These are phyloP conservation scores for Mixornis gularis DNA, from an alignment of 2,113 vertebrate genomes.

Conservation along the genomic window DNA sequence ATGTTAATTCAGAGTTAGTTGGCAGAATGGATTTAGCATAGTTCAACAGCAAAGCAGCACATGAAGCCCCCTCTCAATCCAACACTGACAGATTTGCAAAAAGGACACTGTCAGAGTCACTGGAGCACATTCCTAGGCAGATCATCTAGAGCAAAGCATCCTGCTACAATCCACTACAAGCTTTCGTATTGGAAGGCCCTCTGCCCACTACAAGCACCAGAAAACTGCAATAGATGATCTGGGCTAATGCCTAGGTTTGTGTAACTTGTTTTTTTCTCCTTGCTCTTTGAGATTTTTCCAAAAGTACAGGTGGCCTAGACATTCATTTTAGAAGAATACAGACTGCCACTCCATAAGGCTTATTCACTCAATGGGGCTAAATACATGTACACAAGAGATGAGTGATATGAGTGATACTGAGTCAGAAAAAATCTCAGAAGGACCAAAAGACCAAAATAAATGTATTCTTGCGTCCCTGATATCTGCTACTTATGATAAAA, in stretches of 20 bases:
- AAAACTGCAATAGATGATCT: background rate
- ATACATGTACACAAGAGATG: slow-evolving; percentile 32
- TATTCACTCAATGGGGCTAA: slow-evolving; percentile 54
- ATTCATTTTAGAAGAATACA: slow-evolving; percentile 57
- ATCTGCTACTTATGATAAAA: slow-evolving; percentile 70
- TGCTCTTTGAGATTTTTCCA: slow-evolving; percentile 21
- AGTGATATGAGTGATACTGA: slow-evolving; percentile 37
- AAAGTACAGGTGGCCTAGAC: slow-evolving; percentile 62
- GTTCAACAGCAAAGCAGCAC: background rate
- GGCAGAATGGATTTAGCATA: background rate
- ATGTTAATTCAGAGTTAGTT: background rate
- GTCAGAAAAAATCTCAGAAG: slow-evolving; percentile 61
- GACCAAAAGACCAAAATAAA: slow-evolving; percentile 66
- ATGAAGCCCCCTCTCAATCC: background rate
- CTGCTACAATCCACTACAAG: background rate
- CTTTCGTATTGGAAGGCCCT: background rate
- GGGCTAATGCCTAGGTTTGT: background rate
- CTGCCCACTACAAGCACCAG: background rate
- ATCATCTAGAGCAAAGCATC: background rate
- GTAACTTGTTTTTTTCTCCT: background rate
- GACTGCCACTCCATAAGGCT: slow-evolving; percentile 47
- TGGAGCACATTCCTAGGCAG: background rate
- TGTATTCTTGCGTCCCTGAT: slow-evolving; percentile 57
- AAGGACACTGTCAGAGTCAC: background rate
- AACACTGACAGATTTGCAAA: background rate